Percentiles rank a stretch among this genome's conserved stretches.
Evolutionary conservation across 2,797 vertebrate species (phyloP).

Genomic region (Anolis apletophallus): DNA sequence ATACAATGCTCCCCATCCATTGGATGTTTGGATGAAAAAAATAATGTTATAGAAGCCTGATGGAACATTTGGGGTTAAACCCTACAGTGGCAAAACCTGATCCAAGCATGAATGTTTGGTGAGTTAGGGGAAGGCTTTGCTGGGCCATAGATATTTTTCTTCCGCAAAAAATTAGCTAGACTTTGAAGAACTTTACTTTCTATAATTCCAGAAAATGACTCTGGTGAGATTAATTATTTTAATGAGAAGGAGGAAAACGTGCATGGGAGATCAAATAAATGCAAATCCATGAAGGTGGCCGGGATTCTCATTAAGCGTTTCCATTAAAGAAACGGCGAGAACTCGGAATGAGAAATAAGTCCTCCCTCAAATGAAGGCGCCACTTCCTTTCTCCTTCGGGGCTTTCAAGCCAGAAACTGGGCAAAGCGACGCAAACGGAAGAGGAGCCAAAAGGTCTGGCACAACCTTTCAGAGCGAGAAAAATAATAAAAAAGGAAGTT

Average conservation of each 20-base stretch:
- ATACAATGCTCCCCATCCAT: too few relatives aligned
- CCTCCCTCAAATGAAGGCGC: background rate
- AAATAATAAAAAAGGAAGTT: background rate
- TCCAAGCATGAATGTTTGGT: constrained; percentile 58
- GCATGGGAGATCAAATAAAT: constrained; percentile 56
- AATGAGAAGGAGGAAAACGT: constrained; percentile 50
- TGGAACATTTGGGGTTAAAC: background rate
- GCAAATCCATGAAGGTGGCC: background rate
- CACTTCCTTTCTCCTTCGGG: background rate
- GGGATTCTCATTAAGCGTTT: constrained; percentile 28
- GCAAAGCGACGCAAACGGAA: background rate
- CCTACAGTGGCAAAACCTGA: constrained; percentile 9
- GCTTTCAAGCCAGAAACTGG: constrained; percentile 7
- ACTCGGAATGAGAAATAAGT: background rate
- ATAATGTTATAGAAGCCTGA: background rate
- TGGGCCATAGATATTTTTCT: constrained; percentile 51
- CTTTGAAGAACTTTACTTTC: constrained; percentile 64
- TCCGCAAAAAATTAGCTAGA: constrained; percentile 50
- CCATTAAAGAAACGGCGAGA: background rate
- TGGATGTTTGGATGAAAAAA: background rate
- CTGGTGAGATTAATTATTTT: constrained; percentile 70
- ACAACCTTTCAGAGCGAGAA: background rate
- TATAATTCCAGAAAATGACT: constrained; percentile 63
- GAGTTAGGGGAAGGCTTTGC: background rate
- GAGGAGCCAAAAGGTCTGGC: background rate